phyloP scores from a whole-genome alignment of 2,797 vertebrate species.

The Anniella stebbinsi region DNA sequence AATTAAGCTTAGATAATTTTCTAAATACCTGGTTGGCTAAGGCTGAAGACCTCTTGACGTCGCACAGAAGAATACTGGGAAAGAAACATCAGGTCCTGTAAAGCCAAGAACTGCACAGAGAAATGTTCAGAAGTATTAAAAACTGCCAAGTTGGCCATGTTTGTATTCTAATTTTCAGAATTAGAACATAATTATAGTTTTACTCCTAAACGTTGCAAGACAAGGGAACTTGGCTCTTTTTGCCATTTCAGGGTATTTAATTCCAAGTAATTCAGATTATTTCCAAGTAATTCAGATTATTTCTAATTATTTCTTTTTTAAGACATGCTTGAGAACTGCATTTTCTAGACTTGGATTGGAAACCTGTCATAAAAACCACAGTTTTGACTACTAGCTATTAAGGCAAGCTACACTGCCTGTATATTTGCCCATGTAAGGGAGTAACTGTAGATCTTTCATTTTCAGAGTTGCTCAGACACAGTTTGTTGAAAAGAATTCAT shows the following conservation, averaged over 20 bases:
- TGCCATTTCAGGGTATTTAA: background rate
- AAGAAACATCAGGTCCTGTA: slow-evolving; percentile 94
- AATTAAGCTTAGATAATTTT: background rate
- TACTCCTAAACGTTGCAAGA: background rate
- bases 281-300: background rate
- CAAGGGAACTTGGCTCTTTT: background rate
- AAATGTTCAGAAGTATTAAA: slow-evolving; percentile 17
- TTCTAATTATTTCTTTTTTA: background rate
- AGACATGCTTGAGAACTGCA: background rate
- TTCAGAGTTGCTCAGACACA: slow-evolving; percentile 2
- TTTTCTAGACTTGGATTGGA: background rate
- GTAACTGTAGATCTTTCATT: background rate
- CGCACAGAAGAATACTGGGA: slow-evolving; percentile 91
- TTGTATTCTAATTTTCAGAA: background rate
- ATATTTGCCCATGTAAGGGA: background rate
- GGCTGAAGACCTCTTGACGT: slow-evolving; percentile 93
- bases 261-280: background rate
- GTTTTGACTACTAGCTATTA: background rate
- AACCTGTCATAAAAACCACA: background rate
- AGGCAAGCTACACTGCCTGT: background rate
- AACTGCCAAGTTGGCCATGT: background rate
- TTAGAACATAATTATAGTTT: background rate
- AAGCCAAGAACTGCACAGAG: slow-evolving; percentile 89
- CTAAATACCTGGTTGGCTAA: slow-evolving; percentile 94
- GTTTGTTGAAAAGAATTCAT: background rate